Percentiles rank a stretch among this genome's conserved stretches.
phyloP scores from a whole-genome alignment of 2,797 vertebrate species.

The Chelon auratus region DNA sequence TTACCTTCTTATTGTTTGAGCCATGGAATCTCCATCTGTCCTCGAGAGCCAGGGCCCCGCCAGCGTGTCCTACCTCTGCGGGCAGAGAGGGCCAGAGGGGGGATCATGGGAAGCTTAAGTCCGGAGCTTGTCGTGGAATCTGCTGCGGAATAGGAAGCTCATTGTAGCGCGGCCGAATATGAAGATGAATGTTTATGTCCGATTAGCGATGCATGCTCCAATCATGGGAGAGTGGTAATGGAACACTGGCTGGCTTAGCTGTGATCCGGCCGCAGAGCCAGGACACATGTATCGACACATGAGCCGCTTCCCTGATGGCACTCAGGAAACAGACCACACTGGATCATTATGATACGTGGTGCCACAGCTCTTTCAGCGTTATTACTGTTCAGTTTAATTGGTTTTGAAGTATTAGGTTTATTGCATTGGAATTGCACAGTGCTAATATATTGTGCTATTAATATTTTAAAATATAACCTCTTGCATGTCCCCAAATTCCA shows the following conservation, averaged over 20 bases:
- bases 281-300: conserved; percentile 70
- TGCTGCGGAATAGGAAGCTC: conserved; percentile 72
- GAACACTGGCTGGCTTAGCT: conserved; percentile 70
- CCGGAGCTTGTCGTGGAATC: conserved; percentile 59
- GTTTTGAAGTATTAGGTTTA: background rate
- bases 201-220: conserved; percentile 82
- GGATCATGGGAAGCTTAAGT: conserved; percentile 65
- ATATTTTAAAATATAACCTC: too few species aligned
- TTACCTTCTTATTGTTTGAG: conserved; percentile 25
- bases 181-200: conserved; percentile 82
- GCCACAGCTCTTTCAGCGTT: background rate
- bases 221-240: conserved; percentile 81
- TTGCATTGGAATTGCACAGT: background rate
- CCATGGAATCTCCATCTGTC: conserved; percentile 58
- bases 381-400: background rate
- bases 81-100: conserved; percentile 15
- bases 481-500: too few species aligned
- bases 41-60: conserved; percentile 27
- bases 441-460: too few species aligned
- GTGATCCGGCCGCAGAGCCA: conserved; percentile 68
- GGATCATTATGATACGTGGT: conserved; percentile 6
- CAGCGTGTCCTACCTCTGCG: conserved; percentile 52
- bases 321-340: conserved; percentile 45
- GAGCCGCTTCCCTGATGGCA: conserved; percentile 48
- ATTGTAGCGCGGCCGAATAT: conserved; percentile 61